Evolutionary conservation across 1,140 invertebrate species (phyloP).

Genomic region (Laupala kohalensis): DNA sequence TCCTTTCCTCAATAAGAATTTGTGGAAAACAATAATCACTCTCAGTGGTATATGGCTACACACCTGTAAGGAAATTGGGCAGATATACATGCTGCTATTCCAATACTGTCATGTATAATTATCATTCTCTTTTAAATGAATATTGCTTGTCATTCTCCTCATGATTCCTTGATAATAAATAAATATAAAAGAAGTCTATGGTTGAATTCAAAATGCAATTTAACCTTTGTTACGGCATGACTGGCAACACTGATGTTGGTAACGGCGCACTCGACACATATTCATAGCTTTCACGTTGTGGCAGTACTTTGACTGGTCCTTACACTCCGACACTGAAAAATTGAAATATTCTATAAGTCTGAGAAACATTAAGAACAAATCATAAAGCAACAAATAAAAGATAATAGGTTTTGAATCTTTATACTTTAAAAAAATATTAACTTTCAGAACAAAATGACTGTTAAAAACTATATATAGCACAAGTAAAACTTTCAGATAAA

Average conservation of each 20-base stretch:
- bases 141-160: not conserved
- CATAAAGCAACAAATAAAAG: too few species aligned
- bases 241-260: constrained; percentile 70
- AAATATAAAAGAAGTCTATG: constrained; percentile 1
- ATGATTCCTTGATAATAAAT: not conserved
- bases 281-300: constrained; percentile 68
- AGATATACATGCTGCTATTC: not conserved
- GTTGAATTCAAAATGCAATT: not conserved
- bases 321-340: constrained; percentile 50
- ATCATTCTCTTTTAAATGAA: not conserved
- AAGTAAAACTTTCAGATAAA: too few species aligned
- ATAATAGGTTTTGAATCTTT: too few species aligned
- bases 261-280: constrained; percentile 65
- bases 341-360: constrained; percentile 2
- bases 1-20: not conserved
- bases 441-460: too few species aligned
- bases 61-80: not conserved
- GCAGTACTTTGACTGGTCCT: constrained; percentile 65
- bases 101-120: not conserved
- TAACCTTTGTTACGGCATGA: constrained; percentile 40
- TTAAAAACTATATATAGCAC: too few species aligned
- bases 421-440: too few species aligned
- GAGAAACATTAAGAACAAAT: too few species aligned
- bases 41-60: not conserved
- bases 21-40: not conserved